Percentiles rank a stretch among this genome's conserved stretches.
Evolutionary conservation across 2,113 vertebrate species (phyloP).

Genomic region (Prolemur simus): DNA sequence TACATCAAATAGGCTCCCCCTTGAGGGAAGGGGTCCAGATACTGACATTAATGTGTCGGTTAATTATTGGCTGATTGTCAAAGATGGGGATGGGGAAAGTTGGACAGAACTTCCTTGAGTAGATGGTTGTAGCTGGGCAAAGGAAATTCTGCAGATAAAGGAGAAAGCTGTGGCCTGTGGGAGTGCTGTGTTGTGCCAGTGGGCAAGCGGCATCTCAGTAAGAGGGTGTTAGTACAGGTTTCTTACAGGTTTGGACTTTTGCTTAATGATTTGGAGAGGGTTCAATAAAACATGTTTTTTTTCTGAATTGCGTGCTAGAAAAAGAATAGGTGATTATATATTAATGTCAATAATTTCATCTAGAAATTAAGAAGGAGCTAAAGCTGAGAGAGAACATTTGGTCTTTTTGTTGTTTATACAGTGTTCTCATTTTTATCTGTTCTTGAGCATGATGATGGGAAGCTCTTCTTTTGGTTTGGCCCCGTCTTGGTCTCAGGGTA

Average conservation of each 20-base stretch:
- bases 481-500: neutral
- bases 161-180: neutral
- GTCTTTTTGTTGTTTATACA: neutral
- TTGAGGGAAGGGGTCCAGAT: neutral
- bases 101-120: neutral
- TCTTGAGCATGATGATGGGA: neutral
- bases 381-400: neutral
- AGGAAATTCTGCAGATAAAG: neutral
- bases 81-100: neutral
- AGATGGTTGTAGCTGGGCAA: neutral
- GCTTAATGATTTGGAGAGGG: neutral
- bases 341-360: neutral
- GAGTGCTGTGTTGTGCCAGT: neutral
- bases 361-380: neutral
- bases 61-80: neutral
- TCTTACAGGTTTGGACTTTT: neutral
- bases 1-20: neutral
- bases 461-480: neutral
- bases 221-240: neutral
- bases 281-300: neutral
- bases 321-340: neutral
- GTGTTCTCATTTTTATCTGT: neutral
- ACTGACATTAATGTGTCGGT: neutral
- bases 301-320: neutral
- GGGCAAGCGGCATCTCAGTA: neutral